A percentile compares a stretch with the other conserved stretches of the same genome.
Evolutionary conservation across 2,113 vertebrate species (phyloP).

Genomic region (Microcebus murinus): DNA sequence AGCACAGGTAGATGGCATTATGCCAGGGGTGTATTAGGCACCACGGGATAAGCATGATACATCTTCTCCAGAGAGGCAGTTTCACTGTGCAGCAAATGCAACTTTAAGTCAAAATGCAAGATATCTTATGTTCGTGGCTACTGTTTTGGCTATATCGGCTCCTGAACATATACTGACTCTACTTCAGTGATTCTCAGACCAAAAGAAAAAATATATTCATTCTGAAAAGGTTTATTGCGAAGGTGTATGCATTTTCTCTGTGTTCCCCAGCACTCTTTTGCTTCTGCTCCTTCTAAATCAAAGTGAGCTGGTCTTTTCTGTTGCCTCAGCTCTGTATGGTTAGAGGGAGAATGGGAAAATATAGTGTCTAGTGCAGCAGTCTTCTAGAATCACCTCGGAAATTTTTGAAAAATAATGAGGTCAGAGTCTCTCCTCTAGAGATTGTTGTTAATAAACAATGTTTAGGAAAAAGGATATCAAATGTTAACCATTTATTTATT

Average conservation of each 20-base stretch:
- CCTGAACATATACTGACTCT: neutral
- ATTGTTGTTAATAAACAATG: neutral
- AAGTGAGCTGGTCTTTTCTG: neutral
- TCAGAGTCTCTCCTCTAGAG: neutral
- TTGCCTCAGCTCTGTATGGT: neutral
- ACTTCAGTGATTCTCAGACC: neutral
- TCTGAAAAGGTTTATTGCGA: neutral
- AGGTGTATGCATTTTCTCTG: neutral
- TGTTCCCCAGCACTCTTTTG: neutral
- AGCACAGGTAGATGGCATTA: neutral
- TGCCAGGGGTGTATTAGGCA: neutral
- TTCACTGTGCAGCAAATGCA: neutral
- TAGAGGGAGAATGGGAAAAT: neutral
- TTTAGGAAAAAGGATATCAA: neutral
- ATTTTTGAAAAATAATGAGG: neutral
- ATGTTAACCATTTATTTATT: neutral
- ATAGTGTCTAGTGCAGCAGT: neutral
- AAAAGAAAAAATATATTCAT: neutral
- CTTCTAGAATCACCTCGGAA: neutral
- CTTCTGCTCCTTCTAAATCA: conserved; percentile 15
- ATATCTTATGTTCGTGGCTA: neutral
- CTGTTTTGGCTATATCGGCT: neutral
- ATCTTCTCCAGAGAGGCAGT: neutral
- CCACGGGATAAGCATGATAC: neutral
- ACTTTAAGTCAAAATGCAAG: conserved; percentile 7